phyloP scores from a whole-genome alignment of 2,797 vertebrate genomes.

The Cygnus olor region DNA sequence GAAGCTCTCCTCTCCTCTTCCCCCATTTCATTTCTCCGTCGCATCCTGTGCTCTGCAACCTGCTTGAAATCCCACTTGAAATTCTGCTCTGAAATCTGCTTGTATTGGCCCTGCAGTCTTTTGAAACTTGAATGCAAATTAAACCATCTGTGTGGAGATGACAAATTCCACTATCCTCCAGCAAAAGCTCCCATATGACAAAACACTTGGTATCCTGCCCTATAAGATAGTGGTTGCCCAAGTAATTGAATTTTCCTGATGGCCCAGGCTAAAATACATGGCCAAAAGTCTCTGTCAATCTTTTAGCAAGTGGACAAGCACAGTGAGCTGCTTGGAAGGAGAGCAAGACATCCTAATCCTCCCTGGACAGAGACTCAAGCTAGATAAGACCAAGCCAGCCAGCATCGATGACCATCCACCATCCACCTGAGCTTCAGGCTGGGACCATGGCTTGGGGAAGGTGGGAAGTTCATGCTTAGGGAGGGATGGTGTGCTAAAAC shows the following conservation, averaged over 20 bases:
- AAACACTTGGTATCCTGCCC: neutral
- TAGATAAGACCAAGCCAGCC: neutral
- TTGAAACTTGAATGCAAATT: neutral
- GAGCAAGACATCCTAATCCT: neutral
- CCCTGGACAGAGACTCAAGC: fast-evolving
- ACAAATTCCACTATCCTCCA: neutral
- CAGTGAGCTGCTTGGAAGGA: fast-evolving
- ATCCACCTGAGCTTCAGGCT: neutral
- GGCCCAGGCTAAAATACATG: neutral
- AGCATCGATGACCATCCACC: fast-evolving
- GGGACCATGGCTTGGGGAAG: fast-evolving
- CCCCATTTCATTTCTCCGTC: fast-evolving
- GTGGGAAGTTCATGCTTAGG: neutral
- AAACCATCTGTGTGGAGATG: neutral
- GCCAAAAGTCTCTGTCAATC: fast-evolving
- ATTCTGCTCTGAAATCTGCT: neutral
- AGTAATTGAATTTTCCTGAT: neutral
- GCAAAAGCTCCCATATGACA: neutral
- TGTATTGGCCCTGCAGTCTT: neutral
- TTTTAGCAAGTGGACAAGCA: neutral
- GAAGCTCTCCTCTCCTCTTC: neutral
- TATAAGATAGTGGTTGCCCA: fast-evolving
- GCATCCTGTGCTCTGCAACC: fast-evolving
- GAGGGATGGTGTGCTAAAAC: neutral
- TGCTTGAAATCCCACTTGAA: neutral